A percentile compares a stretch with the other conserved stretches of the same genome.
These are phyloP conservation scores for Otolemur crassicaudatus DNA, from an alignment of 2,797 vertebrate species.

Conservation along the genomic window DNA sequence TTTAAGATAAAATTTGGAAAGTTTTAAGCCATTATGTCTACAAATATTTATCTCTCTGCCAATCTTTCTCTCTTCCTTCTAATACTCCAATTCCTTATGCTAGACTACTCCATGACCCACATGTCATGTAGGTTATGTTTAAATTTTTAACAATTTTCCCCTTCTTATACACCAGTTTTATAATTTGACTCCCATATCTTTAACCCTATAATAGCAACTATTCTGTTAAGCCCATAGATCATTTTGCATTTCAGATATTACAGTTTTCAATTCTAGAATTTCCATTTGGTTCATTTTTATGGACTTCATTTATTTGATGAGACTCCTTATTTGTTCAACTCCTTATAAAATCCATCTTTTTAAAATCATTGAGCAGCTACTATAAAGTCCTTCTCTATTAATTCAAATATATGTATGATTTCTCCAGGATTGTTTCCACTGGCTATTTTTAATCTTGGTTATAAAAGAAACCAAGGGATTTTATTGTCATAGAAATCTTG, in stretches of 20 bases:
- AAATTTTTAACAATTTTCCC: background rate
- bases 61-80: background rate
- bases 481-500: background rate
- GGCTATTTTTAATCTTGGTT: conserved; percentile 2
- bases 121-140: background rate
- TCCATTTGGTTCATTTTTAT: background rate
- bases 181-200: background rate
- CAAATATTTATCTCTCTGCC: background rate
- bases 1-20: background rate
- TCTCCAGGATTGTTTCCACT: background rate
- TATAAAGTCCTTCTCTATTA: background rate
- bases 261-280: conserved; percentile 10
- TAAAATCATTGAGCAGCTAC: background rate
- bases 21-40: background rate
- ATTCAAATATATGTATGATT: background rate
- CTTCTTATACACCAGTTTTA: background rate
- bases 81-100: background rate
- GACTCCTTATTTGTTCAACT: background rate
- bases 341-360: background rate
- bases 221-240: background rate
- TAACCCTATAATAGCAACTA: background rate
- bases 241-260: background rate
- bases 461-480: conserved; percentile 8
- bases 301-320: background rate
- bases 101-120: background rate